Evolutionary conservation across 1,140 invertebrate genomes (phyloP).

Genomic region (Eciton burchellii): DNA sequence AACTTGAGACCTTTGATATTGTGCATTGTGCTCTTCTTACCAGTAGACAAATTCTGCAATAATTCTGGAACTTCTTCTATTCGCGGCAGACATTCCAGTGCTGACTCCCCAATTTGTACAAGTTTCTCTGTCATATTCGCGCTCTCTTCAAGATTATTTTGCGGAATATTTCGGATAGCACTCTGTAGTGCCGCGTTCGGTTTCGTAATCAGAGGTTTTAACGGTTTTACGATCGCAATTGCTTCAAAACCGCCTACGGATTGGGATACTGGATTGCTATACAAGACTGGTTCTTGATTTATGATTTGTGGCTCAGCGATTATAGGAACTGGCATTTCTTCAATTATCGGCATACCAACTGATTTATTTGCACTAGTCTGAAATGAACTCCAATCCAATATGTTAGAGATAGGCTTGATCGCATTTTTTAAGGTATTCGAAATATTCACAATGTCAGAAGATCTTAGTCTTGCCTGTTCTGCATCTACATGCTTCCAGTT

Average conservation of each 20-base stretch:
- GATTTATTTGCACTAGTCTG: slow-evolving; percentile 80
- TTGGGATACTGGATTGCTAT: slow-evolving; percentile 84
- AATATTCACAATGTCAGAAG: slow-evolving; percentile 72
- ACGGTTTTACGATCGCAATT: slow-evolving; percentile 87
- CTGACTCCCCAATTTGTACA: slow-evolving; percentile 83
- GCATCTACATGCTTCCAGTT: slow-evolving; percentile 75
- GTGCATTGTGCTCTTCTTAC: slow-evolving; percentile 86
- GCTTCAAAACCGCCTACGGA: slow-evolving; percentile 87
- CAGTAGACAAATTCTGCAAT: slow-evolving; percentile 87
- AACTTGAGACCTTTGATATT: slow-evolving; percentile 89
- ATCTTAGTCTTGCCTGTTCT: slow-evolving; percentile 67
- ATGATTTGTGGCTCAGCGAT: slow-evolving; percentile 85
- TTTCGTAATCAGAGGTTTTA: slow-evolving; percentile 86
- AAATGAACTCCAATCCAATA: slow-evolving; percentile 88
- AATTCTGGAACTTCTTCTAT: slow-evolving; percentile 88
- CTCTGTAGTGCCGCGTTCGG: slow-evolving; percentile 80
- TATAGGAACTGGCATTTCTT: slow-evolving; percentile 85
- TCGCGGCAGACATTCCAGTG: slow-evolving; percentile 86
- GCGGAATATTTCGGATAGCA: slow-evolving; percentile 83
- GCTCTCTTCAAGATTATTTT: slow-evolving; percentile 86
- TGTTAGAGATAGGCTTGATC: slow-evolving; percentile 80
- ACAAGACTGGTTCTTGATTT: slow-evolving; percentile 74
- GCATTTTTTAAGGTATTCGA: slow-evolving; percentile 65
- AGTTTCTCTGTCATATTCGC: slow-evolving; percentile 87
- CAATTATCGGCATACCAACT: slow-evolving; percentile 80